Conservation (phyloP, 2,888 invertebrate species). For the Piscicola geometra region DNA sequence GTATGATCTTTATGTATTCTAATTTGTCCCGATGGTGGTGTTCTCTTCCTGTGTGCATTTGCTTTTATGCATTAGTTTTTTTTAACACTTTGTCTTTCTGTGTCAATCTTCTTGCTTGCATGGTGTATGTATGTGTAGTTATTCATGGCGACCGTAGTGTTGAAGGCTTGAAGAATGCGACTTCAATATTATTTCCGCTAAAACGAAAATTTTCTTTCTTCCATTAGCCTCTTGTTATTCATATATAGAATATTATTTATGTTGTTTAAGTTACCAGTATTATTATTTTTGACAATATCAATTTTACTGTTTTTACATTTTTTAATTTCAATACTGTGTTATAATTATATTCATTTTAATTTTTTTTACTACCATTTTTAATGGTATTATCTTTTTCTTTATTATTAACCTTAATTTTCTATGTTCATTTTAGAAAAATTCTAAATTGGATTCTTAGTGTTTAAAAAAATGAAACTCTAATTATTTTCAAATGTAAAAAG, state of each 20-base stretch:
- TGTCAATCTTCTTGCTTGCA: background rate
- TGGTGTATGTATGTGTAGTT: too few species aligned
- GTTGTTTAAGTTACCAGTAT: background rate
- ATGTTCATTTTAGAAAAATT: too few species aligned
- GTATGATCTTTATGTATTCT: background rate
- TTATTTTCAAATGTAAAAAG: too few species aligned
- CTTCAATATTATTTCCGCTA: background rate
- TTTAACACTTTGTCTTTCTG: background rate
- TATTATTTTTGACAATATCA: background rate
- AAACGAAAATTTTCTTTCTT: background rate
- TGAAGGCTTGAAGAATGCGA: background rate
- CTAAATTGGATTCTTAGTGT: too few species aligned
- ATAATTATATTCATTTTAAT: too few species aligned
- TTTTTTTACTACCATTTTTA: too few species aligned
- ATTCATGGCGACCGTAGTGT: background rate
- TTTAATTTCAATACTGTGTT: background rate
- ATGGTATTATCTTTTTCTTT: too few species aligned
- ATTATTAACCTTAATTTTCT: too few species aligned
- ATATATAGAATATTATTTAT: background rate
- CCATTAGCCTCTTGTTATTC: too few species aligned
- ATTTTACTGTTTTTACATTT: background rate
- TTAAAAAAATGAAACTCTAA: too few species aligned
- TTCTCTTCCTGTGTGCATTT: background rate
- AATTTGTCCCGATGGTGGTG: background rate
- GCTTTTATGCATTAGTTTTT: background rate